phyloP scores from a whole-genome alignment of 2,888 invertebrate genomes.

The Axea sp. region DNA sequence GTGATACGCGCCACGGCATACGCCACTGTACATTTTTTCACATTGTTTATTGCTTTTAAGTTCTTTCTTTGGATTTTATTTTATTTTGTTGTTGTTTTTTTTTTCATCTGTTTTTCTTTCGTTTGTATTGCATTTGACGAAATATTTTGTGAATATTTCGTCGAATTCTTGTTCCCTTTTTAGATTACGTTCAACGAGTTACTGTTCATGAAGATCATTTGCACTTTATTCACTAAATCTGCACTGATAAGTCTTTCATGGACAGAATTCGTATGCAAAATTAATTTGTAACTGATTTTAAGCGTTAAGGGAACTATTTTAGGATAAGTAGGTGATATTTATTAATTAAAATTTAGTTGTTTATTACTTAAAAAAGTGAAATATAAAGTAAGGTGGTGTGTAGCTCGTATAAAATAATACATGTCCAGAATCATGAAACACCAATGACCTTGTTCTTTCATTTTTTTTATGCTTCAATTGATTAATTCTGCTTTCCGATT shows the following conservation, averaged over 20 bases:
- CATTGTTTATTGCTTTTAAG: constrained; percentile 39
- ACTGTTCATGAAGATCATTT: no score
- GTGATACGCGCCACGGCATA: constrained; percentile 48
- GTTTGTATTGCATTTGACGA: no score
- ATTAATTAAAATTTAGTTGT: constrained; percentile 62
- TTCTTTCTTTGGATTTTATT: no score
- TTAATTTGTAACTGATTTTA: constrained; percentile 47
- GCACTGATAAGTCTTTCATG: constrained; percentile 20
- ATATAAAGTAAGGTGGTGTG: constrained; percentile 72
- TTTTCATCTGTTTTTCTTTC: no score
- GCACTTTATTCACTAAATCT: no score
- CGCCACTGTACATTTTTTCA: constrained; percentile 47
- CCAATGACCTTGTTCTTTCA: not conserved
- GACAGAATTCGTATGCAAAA: constrained; percentile 26
- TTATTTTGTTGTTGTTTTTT: not conserved
- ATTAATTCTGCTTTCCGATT: constrained; percentile 15
- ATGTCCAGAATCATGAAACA: constrained; percentile 47
- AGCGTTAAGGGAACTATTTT: constrained; percentile 59
- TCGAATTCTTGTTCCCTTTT: no score
- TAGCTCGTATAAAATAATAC: constrained; percentile 65
- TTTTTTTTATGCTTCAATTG: no score
- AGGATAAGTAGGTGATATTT: constrained; percentile 66
- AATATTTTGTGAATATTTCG: no score
- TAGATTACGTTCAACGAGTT: no score
- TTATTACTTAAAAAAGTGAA: constrained; percentile 67